Evolutionary conservation across 2,113 vertebrate species (phyloP), one percentile per base, ranked within the genome.

Genomic region (Sander vitreus): DNA sequence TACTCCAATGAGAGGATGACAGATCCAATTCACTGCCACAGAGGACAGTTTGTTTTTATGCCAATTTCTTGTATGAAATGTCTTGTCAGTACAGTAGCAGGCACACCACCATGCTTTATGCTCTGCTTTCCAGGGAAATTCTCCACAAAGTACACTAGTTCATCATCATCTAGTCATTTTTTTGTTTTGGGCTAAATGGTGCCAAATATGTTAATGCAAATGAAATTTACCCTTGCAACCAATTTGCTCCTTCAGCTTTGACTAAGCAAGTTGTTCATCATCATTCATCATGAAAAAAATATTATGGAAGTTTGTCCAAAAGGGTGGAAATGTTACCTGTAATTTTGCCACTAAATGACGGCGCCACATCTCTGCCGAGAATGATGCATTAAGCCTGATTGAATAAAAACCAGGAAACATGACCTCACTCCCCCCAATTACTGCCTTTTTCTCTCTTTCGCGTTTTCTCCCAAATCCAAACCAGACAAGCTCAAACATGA

Each of bases 11-110:
- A 89, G 73, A 79, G 62, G 69, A 72, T 76, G 86, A 89, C 90
- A 48, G 85, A 87, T 91, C 81, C 81, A 82, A 82, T 91, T 91
- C 72, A 71, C 45, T 63, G 45, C 69, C 80, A 80, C 76, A 73
- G 73, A 87, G 79, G 83, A 88, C 76, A 62, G 80, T 85, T 90
- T 87, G 78, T 64, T 36, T 87, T 70, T 19, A 59, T 90, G 89
- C 85, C 85, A 89, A 50, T 81, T 81, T 68, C 72, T 86, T 70
- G 30, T 71, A n/a, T 64, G 60, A 73, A 69, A 81, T 72, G 43
- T 89, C 80, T 80, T 76, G 78, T 87, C 82, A 74, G 78, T 83
- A 72, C 48, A 83, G 84, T 57, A 83, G 57, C 76, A 87, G 69
- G 11, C 64, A 51, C 67, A 51, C 19, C 65, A 6, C 50, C 25